Evolutionary conservation across 2,888 invertebrate species (phyloP), one percentile per base, ranked within the genome.

Genomic region (Coleophora flavipennella): DNA sequence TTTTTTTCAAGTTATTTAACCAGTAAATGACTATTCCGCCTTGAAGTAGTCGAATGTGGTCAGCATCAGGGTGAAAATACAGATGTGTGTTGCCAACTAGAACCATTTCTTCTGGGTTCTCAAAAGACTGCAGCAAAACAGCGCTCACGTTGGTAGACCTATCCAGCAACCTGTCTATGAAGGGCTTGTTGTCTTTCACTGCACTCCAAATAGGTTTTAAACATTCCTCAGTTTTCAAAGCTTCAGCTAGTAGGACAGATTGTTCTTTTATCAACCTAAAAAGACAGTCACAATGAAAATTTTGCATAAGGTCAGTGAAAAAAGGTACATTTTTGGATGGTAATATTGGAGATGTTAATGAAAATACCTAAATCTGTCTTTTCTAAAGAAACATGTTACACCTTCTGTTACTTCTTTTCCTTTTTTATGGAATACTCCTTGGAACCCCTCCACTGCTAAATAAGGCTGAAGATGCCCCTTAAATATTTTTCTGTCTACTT

Each of bases 31-130:
- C 86, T 46, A 92, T 87, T 26, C 91, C 92, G 26, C 91, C 91
- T 85, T 98, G 98, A 13, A 97, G 66, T 3, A 97, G 78, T 45
- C 98, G 86, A 51, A 98, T 91, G 60, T 96, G 94, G 72, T 95
- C 94, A 6, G 97, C 93, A 68, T 93, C 90, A 1, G 96, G 96
- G 67, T 95, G 94, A 61, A 96, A 98, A 78, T 95, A 98, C 35
- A 98, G 86, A 84, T 99, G 98, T 1, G 95, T 96, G 62, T 96
- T 97, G 11, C 91, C 96, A 47, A 91, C 80, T 29, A 94, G 62
- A 28, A 94, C 55, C 40, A 90, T 71, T 53, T 90, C 86, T 42
- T 79, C 71, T 2, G 78, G 74, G 42, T 85, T 85, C 10, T 88
- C 88, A 45, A 78, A 63, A 1, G 88, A 88, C 52, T 88, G 80